Conservation (phyloP, 2,113 vertebrate genomes). For the Beaufortia kweichowensis region DNA sequence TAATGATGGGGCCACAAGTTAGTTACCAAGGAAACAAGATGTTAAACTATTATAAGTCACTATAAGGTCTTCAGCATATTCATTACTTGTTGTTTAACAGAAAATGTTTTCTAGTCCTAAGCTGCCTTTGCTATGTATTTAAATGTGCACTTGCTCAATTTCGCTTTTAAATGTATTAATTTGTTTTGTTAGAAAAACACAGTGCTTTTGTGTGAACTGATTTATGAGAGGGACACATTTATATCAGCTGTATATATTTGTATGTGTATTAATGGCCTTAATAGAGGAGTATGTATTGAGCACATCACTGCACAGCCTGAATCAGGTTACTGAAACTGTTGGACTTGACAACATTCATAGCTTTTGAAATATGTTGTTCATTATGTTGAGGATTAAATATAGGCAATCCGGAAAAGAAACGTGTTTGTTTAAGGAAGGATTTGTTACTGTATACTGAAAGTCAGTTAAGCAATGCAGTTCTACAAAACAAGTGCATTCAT, state of each 20-base stretch:
- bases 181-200: not conserved
- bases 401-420: not conserved
- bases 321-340: constrained; percentile 31
- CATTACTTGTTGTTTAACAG: not conserved
- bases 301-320: not conserved
- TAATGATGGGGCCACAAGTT: not conserved
- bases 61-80: not conserved
- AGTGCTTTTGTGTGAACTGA: not conserved
- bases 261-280: not conserved
- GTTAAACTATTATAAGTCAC: not conserved
- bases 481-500: constrained; percentile 9
- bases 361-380: not conserved
- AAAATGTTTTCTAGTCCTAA: not conserved
- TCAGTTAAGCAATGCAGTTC: not conserved
- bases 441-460: constrained; percentile 40
- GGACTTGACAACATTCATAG: not conserved
- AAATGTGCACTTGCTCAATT: constrained; percentile 12
- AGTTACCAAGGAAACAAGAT: not conserved
- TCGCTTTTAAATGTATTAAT: constrained; percentile 17
- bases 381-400: not conserved
- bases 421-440: constrained; percentile 13
- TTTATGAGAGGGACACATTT: not conserved
- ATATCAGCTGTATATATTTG: not conserved
- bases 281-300: not conserved
- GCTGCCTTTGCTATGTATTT: constrained; percentile 16